phyloP scores from a whole-genome alignment of 2,888 invertebrate genomes.

The Merodon equestris region DNA sequence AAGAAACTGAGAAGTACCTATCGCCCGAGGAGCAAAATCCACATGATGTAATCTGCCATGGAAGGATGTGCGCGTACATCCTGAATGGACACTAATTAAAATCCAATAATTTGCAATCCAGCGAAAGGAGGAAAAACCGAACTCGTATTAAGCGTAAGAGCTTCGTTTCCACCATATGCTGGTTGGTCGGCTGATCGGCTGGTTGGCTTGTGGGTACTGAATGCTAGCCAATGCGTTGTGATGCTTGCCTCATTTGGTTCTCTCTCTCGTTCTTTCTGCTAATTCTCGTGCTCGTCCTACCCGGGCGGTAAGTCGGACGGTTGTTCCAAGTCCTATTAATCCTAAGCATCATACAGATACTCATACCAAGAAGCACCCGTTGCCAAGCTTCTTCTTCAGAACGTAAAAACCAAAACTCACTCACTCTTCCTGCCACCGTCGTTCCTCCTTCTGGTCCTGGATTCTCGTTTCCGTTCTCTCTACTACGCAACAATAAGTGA shows the following conservation, averaged over 20 bases:
- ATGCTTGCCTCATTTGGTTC: slow-evolving; percentile 6
- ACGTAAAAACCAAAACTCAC: slow-evolving; percentile 16
- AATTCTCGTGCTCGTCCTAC: no score
- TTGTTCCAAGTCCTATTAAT: slow-evolving; percentile 24
- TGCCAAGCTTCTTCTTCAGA: not conserved
- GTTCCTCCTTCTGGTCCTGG: no score
- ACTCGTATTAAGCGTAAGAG: slow-evolving; percentile 66
- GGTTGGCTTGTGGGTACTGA: not conserved
- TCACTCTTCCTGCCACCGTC: slow-evolving; percentile 11
- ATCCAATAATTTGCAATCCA: slow-evolving; percentile 64
- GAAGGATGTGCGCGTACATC: slow-evolving; percentile 60
- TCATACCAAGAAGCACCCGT: slow-evolving; percentile 21
- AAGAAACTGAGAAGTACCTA: slow-evolving; percentile 2
- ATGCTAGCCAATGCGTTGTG: slow-evolving; percentile 8
- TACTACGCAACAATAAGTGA: slow-evolving; percentile 45
- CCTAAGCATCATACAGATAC: slow-evolving; percentile 14
- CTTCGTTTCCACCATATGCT: slow-evolving; percentile 31
- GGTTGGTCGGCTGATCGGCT: not conserved
- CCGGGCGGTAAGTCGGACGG: no score
- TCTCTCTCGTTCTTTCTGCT: not conserved
- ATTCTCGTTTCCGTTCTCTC: no score
- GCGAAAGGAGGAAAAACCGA: slow-evolving; percentile 50
- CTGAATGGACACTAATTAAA: slow-evolving; percentile 67
- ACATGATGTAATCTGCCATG: slow-evolving; percentile 51
- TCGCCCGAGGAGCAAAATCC: slow-evolving; percentile 44